Base-by-base conservation (phyloP, 1,140 invertebrate species). In the Macrotrachela quadricornifera region DNA sequence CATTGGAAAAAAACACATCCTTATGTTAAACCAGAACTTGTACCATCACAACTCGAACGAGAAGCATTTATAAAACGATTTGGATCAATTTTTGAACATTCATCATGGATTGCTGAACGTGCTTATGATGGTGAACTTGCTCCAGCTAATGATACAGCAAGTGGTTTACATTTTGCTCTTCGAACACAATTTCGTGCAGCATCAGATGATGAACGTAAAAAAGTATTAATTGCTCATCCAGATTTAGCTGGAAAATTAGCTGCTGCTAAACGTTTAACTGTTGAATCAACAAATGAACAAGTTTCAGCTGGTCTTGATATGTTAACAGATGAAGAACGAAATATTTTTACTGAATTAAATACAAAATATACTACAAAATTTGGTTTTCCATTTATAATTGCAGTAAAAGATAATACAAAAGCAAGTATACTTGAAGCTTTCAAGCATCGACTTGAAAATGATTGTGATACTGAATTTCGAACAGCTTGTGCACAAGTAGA, bases 321-420 rank as follows among this genome's bases (percentile, higher is more conserved):
- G 38, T 60, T 80, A 16, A 72, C 72, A 6, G 54, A 58, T 15
- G 70, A 75, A 48, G 74, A 79, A 56, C 73, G 70, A 57, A 54
- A 59, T 11, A 59, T 63, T 40, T 66, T 80, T 30, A 70, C 70
- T 50, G 57, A 64, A 38, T 63, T 72, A 39, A 79, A 79, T 63
- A 55, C 67, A 57, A 63, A 65, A 49, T 80, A 80, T 59, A 77
- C 74, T 64, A 60, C 65, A 16, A 79, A 78, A 59, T 79, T 79
- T 67, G 74, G 74, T 39, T 80, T 80, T 64, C 79, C 79, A 9
- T 80, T 80, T 65, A 75, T 80, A 36, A 78, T 80, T 48, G 79
- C 77, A 61, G 78, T 74, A 10, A 68, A 77, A 56, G 71, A 77
- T 69, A 79, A 79, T 58, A 77, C 78, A 62, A 70, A 77, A 17